Base-by-base conservation (phyloP, 2,888 invertebrate genomes). In the Synanthedon vespiformis region DNA sequence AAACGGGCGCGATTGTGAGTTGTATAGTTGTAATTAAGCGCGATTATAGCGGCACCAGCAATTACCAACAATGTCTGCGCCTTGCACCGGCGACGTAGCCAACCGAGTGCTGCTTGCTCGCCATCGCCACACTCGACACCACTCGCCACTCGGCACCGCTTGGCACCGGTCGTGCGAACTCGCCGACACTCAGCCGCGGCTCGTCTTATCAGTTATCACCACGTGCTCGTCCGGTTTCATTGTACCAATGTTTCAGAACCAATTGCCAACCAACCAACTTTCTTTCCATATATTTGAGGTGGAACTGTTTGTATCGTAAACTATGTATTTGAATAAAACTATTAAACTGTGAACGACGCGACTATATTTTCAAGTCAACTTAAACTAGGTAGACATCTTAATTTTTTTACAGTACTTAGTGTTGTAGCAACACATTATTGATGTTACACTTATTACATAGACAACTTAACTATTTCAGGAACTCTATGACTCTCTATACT, bases 21-120 rank as follows among this genome's bases (percentile, higher is more conserved):
- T 77, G 77, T 78, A 75, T 78, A 75, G 77, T 80, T 77, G 80
- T 82, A 83, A 83, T 83, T 82, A 84, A 79, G 76, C 68, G 71
- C 76, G 77, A 81, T 83, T 80, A 80, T 75, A 77, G 75, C 78
- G 75, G 80, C 73, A 70, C 70, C 62, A 64, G 72, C 74, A 77
- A 80, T 80, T 80, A 80, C 75, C 56, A 67, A 74, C 79, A 74
- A 74, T 74, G 77, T 80, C 71, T 72, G 76, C 66, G 70, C 16
- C 18, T 44, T 44, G 44, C 44, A n/a, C 44, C 44, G 44, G 44
- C 44, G 44, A 44, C 44, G 13, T 44, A n/a, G 44, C 13, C 34
- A 34, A 34, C 34, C 6, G 34, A 14, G n/a, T 6, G 14, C n/a
- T 44, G 44, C 14, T 44, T 14, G 44, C 6, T 12, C 41, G 41